These are phyloP conservation scores for Progne subis DNA, from an alignment of 2,113 vertebrate species.

Conservation along the genomic window DNA sequence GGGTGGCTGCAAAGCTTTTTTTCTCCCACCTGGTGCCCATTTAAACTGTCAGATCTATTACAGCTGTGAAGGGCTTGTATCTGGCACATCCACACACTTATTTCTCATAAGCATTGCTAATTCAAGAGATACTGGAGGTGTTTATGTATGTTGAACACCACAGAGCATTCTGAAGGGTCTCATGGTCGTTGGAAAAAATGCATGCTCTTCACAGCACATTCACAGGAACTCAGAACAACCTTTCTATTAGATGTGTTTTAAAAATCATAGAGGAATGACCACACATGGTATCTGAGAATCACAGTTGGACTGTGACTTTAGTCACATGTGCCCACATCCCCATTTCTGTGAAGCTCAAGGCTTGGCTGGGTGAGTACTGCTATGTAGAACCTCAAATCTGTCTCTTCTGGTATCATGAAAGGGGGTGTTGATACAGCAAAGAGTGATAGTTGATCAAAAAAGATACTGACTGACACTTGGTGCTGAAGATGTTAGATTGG, in stretches of 20 bases:
- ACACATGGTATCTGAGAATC: neutral
- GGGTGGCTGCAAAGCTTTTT: neutral
- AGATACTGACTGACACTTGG: neutral
- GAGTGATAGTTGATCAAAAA: neutral
- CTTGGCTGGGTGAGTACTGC: neutral
- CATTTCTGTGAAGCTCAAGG: neutral
- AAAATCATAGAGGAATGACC: neutral
- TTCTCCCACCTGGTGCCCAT: neutral
- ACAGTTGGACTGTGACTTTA: neutral
- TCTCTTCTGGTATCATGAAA: neutral
- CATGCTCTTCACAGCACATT: neutral
- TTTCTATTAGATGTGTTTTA: neutral
- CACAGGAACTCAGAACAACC: neutral
- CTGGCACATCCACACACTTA: neutral
- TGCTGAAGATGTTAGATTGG: neutral
- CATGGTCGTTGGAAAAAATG: neutral
- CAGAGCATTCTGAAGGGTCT: neutral
- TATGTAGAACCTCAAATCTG: neutral
- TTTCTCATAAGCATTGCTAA: neutral
- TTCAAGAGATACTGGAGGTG: neutral
- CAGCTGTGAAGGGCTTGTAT: neutral
- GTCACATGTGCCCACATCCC: neutral
- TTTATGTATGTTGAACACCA: neutral
- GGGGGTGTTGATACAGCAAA: neutral
- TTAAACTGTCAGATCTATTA: neutral